phyloP scores from a whole-genome alignment of 2,797 vertebrate genomes.

The Holocentrus rufus region DNA sequence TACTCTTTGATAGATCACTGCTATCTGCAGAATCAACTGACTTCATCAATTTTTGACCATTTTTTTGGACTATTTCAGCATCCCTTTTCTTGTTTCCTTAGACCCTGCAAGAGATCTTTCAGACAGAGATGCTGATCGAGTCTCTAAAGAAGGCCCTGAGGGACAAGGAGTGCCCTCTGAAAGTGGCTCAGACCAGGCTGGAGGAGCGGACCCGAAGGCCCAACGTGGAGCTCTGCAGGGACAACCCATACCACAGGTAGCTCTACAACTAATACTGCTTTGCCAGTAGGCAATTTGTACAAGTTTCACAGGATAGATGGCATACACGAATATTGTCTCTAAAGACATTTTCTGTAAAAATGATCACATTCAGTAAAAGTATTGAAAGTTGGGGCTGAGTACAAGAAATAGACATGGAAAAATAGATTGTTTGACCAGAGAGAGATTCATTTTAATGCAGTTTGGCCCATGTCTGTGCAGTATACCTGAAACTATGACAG shows the following conservation, averaged over 20 bases:
- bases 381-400: too few species aligned
- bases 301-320: too few species aligned
- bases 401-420: too few species aligned
- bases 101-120: conserved; percentile 94
- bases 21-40: too few species aligned
- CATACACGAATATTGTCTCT: not conserved
- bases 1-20: not conserved
- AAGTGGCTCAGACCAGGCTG: conserved; percentile 93
- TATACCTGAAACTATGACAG: too few species aligned
- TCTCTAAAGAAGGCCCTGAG: conserved; percentile 87
- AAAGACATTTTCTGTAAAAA: not conserved
- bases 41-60: too few species aligned
- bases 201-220: conserved; percentile 90
- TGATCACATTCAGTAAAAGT: not conserved
- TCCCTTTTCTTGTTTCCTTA: conserved; percentile 49
- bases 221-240: conserved; percentile 91
- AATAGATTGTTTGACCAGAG: too few species aligned
- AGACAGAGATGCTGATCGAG: conserved; percentile 89
- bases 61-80: not conserved
- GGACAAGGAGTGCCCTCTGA: conserved; percentile 88
- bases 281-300: not conserved
- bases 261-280: not conserved
- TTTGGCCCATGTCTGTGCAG: too few species aligned
- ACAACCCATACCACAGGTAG: conserved; percentile 89
- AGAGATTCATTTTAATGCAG: too few species aligned